Conservation (phyloP, 2,888 invertebrate genomes). For the Drosophila atripex region DNA sequence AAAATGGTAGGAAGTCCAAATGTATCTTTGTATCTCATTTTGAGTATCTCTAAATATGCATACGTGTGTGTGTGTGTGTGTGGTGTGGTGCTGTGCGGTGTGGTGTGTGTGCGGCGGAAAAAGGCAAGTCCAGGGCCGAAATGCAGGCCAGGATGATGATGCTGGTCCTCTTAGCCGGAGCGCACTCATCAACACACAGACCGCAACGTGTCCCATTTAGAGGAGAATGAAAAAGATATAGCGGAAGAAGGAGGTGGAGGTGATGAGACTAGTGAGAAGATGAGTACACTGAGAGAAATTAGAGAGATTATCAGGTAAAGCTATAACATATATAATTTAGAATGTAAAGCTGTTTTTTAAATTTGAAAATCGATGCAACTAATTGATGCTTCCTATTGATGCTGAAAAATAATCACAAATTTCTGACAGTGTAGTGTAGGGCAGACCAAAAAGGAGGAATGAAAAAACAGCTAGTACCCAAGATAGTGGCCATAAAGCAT, state of each 20-base stretch:
- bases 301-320: no score
- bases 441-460: constrained; percentile 7
- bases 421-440: constrained; percentile 12
- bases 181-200: constrained; percentile 71
- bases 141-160: constrained; percentile 68
- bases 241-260: constrained; percentile 34
- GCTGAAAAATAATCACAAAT: no score
- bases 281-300: constrained; percentile 33
- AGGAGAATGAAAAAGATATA: constrained; percentile 49
- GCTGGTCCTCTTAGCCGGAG: constrained; percentile 66
- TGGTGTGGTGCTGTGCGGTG: constrained; percentile 2
- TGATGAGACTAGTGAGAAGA: constrained; percentile 51
- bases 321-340: no score
- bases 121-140: constrained; percentile 62
- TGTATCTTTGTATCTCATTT: constrained; percentile 78
- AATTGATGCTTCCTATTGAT: no score
- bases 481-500: constrained; percentile 68
- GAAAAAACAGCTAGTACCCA: constrained; percentile 18
- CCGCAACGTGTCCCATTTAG: constrained; percentile 78
- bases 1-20: constrained; percentile 76
- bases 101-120: constrained; percentile 55
- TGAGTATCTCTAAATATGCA: constrained; percentile 77
- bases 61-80: constrained; percentile 39
- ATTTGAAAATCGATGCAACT: no score
- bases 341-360: no score